Percentiles rank a stretch among this genome's conserved stretches.
phyloP scores from a whole-genome alignment of 2,113 vertebrate species.

The Prinia subflava region DNA sequence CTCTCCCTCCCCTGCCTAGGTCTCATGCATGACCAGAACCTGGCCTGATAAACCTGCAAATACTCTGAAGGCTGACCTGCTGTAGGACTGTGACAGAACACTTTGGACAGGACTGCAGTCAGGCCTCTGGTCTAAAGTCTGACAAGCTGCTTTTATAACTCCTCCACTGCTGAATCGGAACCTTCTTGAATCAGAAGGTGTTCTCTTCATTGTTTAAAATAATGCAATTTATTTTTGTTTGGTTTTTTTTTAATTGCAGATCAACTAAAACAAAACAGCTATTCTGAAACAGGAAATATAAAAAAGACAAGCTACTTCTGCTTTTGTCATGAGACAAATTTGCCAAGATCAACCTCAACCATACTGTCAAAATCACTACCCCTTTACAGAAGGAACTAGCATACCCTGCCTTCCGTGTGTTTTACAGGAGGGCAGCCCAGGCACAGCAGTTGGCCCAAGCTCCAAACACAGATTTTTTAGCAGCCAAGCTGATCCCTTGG shows the following conservation, averaged over 20 bases:
- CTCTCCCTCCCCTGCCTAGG: background rate
- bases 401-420: rapidly evolving
- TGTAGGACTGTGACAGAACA: rapidly evolving
- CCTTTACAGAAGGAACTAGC: rapidly evolving
- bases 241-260: background rate
- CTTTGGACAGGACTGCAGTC: background rate
- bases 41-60: background rate
- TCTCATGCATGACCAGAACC: background rate
- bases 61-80: background rate
- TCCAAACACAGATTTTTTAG: background rate
- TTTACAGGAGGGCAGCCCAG: background rate
- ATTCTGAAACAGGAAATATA: background rate
- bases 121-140: background rate
- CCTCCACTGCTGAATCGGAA: background rate
- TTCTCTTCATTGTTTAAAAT: background rate
- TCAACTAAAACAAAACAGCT: background rate
- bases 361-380: background rate
- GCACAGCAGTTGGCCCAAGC: background rate
- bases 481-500: background rate
- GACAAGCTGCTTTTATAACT: background rate
- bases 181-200: background rate
- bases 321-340: background rate
- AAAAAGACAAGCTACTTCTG: background rate
- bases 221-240: background rate
- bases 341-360: background rate